Evolutionary conservation across 2,113 vertebrate genomes (phyloP).

Genomic region (Vireo altiloquus): DNA sequence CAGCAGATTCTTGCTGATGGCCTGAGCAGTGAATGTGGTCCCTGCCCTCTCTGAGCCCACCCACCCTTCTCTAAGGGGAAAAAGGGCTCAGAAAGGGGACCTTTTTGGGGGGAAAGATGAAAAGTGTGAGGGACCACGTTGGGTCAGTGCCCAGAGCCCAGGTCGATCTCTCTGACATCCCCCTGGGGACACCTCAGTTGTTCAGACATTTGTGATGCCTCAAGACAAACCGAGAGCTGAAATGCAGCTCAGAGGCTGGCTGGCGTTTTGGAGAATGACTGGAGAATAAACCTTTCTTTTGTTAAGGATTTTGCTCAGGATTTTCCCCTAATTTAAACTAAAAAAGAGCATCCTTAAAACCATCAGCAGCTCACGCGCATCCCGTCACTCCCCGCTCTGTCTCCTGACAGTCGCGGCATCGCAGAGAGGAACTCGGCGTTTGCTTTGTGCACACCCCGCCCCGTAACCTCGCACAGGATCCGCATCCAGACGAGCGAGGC

Average conservation of each 20-base stretch:
- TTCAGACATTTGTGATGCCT: background rate
- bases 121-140: fast-evolving
- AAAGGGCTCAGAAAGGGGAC: too few species aligned
- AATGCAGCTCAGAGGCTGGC: background rate
- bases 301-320: background rate
- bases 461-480: background rate
- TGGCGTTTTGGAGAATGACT: background rate
- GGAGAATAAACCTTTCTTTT: background rate
- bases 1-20: background rate
- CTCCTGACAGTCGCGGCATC: background rate
- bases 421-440: background rate
- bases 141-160: background rate
- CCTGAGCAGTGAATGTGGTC: background rate
- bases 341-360: background rate
- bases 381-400: background rate
- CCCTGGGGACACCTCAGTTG: background rate
- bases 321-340: background rate
- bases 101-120: background rate
- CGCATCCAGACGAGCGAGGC: background rate
- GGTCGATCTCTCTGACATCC: background rate
- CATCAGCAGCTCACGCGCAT: background rate
- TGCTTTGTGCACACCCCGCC: background rate
- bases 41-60: background rate
- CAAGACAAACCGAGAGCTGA: background rate
- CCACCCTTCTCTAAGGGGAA: background rate